These are phyloP conservation scores for Tetramorium bicarinatum DNA, from an alignment of 2,888 invertebrate species.

Conservation along the genomic window DNA sequence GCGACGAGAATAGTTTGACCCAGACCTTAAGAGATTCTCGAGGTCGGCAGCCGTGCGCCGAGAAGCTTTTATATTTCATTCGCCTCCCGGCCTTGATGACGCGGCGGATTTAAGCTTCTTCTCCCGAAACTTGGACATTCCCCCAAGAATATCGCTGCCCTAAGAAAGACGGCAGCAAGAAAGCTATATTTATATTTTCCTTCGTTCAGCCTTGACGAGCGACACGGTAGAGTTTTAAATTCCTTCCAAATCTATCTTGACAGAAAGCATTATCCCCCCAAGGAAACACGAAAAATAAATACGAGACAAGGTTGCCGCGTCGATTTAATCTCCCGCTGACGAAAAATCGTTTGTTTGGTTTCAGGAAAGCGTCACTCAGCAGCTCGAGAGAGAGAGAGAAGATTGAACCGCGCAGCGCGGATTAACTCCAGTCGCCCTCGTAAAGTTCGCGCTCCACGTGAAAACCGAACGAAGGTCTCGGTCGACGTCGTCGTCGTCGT, in stretches of 20 bases:
- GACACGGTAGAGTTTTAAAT: neutral
- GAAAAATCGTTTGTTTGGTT: constrained; percentile 27
- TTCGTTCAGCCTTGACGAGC: neutral
- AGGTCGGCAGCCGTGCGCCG: constrained; percentile 76
- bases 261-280: constrained; percentile 6
- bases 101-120: constrained; percentile 53
- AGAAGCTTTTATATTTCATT: constrained; percentile 73
- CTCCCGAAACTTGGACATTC: constrained; percentile 58
- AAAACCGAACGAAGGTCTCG: neutral
- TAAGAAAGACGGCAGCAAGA: constrained; percentile 12
- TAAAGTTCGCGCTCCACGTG: neutral
- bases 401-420: neutral
- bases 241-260: constrained; percentile 2
- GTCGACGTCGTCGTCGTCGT: neutral
- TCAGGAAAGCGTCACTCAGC: constrained; percentile 27
- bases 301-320: constrained; percentile 3
- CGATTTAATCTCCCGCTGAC: constrained; percentile 18
- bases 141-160: constrained; percentile 10
- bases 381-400: neutral
- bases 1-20: constrained; percentile 80
- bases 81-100: constrained; percentile 61
- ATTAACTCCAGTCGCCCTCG: neutral
- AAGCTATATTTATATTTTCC: constrained; percentile 7
- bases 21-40: constrained; percentile 78
- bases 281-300: constrained; percentile 21